phyloP scores from a whole-genome alignment of 1,140 invertebrate species.

The Luehdorfia chinensis region DNA sequence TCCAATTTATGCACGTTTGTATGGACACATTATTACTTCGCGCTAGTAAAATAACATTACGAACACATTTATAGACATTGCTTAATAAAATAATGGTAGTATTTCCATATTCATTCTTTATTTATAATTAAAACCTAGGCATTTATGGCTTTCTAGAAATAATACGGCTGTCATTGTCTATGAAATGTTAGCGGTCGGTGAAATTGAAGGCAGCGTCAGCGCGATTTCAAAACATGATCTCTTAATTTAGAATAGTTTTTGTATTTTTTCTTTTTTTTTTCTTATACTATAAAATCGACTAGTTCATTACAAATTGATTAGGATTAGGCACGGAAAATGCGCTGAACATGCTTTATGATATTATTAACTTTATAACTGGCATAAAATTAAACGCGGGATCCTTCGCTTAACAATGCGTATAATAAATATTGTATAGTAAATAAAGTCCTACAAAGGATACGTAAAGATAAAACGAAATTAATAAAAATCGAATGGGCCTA shows the following conservation, averaged over 20 bases:
- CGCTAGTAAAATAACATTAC: slow-evolving; percentile 35
- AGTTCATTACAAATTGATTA: too few relatives aligned
- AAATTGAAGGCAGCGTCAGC: slow-evolving; percentile 7
- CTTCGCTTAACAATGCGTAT: neutral
- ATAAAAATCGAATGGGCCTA: slow-evolving; percentile 3
- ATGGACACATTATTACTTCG: slow-evolving; percentile 33
- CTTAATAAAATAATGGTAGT: slow-evolving; percentile 19
- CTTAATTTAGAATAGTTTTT: too few relatives aligned
- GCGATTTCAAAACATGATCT: slow-evolving; percentile 9
- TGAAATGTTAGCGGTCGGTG: slow-evolving; percentile 10
- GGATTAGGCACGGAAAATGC: neutral
- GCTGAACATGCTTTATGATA: slow-evolving; percentile 2
- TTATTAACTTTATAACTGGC: slow-evolving; percentile 5
- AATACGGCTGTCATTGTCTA: slow-evolving; percentile 7
- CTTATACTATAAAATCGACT: too few relatives aligned
- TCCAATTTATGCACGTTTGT: slow-evolving; percentile 31
- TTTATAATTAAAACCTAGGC: slow-evolving; percentile 24
- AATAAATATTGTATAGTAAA: slow-evolving; percentile 14
- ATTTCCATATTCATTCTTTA: slow-evolving; percentile 35
- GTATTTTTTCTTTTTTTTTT: too few relatives aligned
- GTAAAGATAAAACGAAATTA: slow-evolving; percentile 9
- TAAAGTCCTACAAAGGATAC: slow-evolving; percentile 1
- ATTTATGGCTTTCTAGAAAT: slow-evolving; percentile 21
- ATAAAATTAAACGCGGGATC: neutral
- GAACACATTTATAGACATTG: slow-evolving; percentile 18